Evolutionary conservation across 2,888 invertebrate species (phyloP).

Genomic region (Eucriotettix oculatus): DNA sequence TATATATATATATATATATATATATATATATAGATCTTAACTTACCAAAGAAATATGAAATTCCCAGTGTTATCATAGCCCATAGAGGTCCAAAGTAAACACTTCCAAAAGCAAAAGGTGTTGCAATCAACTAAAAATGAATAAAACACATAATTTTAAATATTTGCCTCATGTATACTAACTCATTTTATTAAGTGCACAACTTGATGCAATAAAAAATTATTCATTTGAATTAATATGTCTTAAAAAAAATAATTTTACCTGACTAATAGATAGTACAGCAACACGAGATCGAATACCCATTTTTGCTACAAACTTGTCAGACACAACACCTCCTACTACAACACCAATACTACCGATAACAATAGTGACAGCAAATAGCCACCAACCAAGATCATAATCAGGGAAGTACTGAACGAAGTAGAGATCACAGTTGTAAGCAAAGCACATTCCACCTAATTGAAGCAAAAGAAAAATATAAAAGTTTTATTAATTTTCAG

Average conservation of each 20-base stretch:
- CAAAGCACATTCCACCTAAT: constrained; percentile 74
- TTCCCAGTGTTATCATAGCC: constrained; percentile 75
- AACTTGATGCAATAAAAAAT: no score
- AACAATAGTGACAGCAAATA: constrained; percentile 74
- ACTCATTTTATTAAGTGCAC: no score
- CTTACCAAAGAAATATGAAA: constrained; percentile 76
- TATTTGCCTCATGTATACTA: not conserved
- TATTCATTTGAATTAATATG: not conserved
- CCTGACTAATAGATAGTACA: constrained; percentile 58
- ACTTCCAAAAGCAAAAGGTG: constrained; percentile 72
- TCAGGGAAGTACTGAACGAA: constrained; percentile 79
- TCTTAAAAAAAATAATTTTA: constrained; percentile 8
- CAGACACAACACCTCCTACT: constrained; percentile 59
- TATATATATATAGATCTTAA: no score
- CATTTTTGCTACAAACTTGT: constrained; percentile 75
- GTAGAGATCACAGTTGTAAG: constrained; percentile 80
- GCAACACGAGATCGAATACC: constrained; percentile 67
- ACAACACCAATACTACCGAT: constrained; percentile 67
- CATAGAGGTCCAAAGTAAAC: constrained; percentile 65
- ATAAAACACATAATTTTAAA: not conserved
- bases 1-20: no score
- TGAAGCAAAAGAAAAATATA: not conserved
- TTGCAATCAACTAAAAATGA: constrained; percentile 47
- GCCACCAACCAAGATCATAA: constrained; percentile 78
- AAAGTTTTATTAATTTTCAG: not conserved